Conservation (phyloP, 2,113 vertebrate genomes). For the Aptenodytes forsteri region DNA sequence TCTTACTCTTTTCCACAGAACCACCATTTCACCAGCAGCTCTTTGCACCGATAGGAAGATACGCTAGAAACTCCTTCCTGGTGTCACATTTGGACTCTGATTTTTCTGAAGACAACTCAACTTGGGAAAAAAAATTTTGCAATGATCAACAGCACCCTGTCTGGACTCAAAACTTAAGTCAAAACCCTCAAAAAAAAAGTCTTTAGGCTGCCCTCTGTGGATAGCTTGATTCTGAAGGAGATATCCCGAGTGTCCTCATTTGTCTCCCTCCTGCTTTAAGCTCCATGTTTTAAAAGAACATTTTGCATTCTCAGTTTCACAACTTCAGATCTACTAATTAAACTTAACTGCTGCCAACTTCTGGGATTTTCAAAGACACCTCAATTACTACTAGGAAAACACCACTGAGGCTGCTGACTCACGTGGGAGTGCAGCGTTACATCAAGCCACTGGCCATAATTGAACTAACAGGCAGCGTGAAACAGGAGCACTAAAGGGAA, state of each 20-base stretch:
- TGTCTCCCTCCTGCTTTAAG: neutral
- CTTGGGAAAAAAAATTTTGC: neutral
- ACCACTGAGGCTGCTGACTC: neutral
- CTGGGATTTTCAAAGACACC: neutral
- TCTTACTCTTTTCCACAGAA: neutral
- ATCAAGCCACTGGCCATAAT: neutral
- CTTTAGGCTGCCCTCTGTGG: neutral
- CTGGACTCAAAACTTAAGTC: neutral
- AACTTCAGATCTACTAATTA: neutral
- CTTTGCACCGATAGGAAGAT: neutral
- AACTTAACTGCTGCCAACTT: neutral
- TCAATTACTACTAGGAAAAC: neutral
- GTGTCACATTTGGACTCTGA: neutral
- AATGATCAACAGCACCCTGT: neutral
- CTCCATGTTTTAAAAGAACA: neutral
- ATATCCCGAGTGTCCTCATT: rapidly evolving
- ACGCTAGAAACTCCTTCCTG: neutral
- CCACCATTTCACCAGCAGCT: neutral
- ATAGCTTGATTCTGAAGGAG: neutral
- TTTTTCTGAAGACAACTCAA: neutral
- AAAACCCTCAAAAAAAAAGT: neutral
- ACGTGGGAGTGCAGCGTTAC: neutral
- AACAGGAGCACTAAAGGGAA: neutral
- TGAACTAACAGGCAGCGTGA: neutral
- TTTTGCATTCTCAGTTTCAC: neutral